Percentiles rank a stretch among this genome's conserved stretches.
phyloP scores from a whole-genome alignment of 2,113 vertebrate genomes.

The Siphamia tubifer region DNA sequence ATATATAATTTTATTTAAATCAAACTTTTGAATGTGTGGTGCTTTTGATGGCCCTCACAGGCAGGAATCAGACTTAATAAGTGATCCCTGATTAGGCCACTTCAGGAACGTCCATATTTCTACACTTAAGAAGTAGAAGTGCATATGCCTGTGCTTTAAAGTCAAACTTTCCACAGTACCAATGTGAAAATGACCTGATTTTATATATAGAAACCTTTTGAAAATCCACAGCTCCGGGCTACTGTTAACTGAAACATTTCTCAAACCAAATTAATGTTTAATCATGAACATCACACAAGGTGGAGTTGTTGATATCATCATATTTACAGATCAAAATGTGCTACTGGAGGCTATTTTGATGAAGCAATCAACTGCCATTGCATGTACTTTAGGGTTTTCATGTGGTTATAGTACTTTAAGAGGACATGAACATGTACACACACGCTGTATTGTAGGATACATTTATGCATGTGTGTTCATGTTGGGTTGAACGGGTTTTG shows the following conservation, averaged over 20 bases:
- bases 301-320: slow-evolving; percentile 13
- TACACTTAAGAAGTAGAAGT: not conserved
- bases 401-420: not conserved
- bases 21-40: not conserved
- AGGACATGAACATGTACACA: not conserved
- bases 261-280: slow-evolving; percentile 25
- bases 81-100: slow-evolving; percentile 27
- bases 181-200: slow-evolving; percentile 42
- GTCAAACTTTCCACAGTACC: not conserved
- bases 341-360: slow-evolving; percentile 5
- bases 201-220: slow-evolving; percentile 7
- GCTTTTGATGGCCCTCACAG: not conserved
- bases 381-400: not conserved
- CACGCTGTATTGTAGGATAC: not conserved
- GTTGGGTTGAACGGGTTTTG: not conserved
- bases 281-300: slow-evolving; percentile 19
- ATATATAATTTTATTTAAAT: no score
- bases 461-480: slow-evolving; percentile 1
- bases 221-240: slow-evolving; percentile 6
- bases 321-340: slow-evolving; percentile 13
- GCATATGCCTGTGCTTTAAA: not conserved
- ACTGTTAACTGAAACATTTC: slow-evolving; percentile 15
- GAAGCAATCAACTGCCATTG: slow-evolving; percentile 22
- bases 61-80: not conserved
- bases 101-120: slow-evolving; percentile 15